Base-by-base conservation (phyloP, 2,797 vertebrate species). In the Galagoides demidoff region DNA sequence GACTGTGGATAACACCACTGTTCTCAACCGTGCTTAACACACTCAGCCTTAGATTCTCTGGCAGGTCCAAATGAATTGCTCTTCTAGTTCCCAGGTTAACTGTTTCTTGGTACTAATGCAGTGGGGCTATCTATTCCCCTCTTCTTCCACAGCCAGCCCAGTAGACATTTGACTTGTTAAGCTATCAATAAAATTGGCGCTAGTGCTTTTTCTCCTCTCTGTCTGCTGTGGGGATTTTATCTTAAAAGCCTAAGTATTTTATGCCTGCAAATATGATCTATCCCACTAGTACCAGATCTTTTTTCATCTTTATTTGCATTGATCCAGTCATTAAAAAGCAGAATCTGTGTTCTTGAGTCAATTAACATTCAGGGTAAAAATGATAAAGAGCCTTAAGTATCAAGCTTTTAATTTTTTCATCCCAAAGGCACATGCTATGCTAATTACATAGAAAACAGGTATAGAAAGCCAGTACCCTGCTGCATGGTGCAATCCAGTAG, bases 401-500 rank as follows among this genome's bases (percentile, higher is more conserved):
- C 34, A 90, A 86, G 77, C 16, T 20, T 74, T 61, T 55, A n/a
- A 61, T 57, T 52, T 79, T 70, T 45, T 49, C 9, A 76, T 83
- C 52, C 78, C 64, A 76, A 83, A 92, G 22, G 66, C 83, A 92
- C 81, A 88, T 0, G 1, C 3, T 20, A 92, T 68, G 93, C 49
- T 2, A 86, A 70, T 31, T 49, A 83, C 34, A 61, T 81, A 95
- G 0, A 1, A 77, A 96, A 96, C 79, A 73, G 71, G 90, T 45
- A 64, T 39, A 87, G 92, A 39, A 94, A 78, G 55, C 94, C 84
- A 97, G 86, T 99, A 99, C 99, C 99, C 98, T 98, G 98, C 99
- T 99, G 98, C 99, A 99, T 6, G 99, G 99, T 55, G 99, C 99
- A 17, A 99, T 98, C 99, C 99, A 99, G 87, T 99, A 99, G 64